Conservation (phyloP, 2,888 invertebrate species). For the Brachycybe producta region DNA sequence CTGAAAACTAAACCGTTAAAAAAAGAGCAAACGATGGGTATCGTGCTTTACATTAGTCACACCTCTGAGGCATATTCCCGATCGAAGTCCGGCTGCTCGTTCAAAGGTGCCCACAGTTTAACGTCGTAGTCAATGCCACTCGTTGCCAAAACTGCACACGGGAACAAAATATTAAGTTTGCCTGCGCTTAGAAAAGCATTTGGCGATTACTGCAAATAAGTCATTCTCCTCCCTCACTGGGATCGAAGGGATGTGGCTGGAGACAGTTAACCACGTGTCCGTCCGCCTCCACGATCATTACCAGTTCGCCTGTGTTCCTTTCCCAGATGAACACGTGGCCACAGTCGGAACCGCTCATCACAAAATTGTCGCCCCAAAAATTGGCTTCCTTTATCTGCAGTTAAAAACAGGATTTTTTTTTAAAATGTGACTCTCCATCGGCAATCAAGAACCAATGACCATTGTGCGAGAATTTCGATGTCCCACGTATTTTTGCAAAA, state of each 20-base stretch:
- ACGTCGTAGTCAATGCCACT: conserved; percentile 82
- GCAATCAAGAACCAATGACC: conserved; percentile 27
- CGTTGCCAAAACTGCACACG: conserved; percentile 46
- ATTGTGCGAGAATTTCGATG: conserved; percentile 57
- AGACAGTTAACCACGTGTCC: conserved; percentile 68
- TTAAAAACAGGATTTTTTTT: not conserved
- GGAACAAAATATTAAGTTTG: conserved; percentile 7
- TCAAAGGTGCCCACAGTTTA: conserved; percentile 66
- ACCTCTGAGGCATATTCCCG: conserved; percentile 49
- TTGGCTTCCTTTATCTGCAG: conserved; percentile 65
- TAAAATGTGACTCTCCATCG: not conserved
- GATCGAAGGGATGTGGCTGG: conserved; percentile 65
- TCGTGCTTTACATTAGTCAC: not conserved
- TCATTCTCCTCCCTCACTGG: conserved; percentile 28
- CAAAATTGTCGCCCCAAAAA: conserved; percentile 67
- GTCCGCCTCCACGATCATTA: conserved; percentile 65
- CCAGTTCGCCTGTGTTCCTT: conserved; percentile 50
- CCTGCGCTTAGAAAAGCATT: not conserved
- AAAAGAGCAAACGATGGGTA: not conserved
- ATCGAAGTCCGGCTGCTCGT: conserved; percentile 48
- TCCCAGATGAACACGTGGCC: conserved; percentile 78
- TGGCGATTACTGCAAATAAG: too few species aligned
- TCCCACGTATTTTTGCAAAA: conserved; percentile 56
- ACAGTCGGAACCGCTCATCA: conserved; percentile 80
- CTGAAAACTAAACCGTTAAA: conserved; percentile 37